Percentiles rank a stretch among this genome's conserved stretches.
Evolutionary conservation across 2,113 vertebrate genomes (phyloP).

Genomic region (Erythrocebus patas): DNA sequence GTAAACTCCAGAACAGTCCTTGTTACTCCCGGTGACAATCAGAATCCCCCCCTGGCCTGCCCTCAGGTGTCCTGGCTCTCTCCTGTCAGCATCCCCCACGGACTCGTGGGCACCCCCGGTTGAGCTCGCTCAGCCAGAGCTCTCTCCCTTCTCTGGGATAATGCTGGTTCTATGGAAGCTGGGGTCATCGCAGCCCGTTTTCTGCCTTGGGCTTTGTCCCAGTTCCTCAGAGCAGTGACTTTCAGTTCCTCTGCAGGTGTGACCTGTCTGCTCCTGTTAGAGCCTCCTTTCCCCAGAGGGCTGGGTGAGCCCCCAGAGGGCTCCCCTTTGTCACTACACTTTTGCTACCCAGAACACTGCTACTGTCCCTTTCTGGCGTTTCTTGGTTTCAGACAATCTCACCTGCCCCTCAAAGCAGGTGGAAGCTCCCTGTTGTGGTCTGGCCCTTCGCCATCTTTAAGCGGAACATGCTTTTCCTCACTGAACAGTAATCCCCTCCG

Average conservation of each 20-base stretch:
- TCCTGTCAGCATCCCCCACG: background rate
- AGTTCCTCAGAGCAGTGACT: background rate
- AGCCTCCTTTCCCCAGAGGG: background rate
- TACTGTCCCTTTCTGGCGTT: background rate
- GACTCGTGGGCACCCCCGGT: accelerated
- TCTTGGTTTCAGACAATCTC: background rate
- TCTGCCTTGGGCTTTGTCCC: background rate
- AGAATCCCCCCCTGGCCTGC: background rate
- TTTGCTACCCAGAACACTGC: background rate
- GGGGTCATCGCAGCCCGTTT: background rate
- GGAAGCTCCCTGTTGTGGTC: slow-evolving; percentile 11
- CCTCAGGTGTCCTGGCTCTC: background rate
- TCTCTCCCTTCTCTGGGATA: background rate
- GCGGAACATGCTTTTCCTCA: background rate
- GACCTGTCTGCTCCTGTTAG: background rate
- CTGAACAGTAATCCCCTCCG: background rate
- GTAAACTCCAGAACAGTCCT: background rate
- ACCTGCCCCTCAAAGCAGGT: background rate
- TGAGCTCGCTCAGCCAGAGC: background rate
- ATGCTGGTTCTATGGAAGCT: background rate
- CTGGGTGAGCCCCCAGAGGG: background rate
- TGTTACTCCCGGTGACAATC: background rate
- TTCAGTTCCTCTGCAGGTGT: background rate
- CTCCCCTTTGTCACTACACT: background rate
- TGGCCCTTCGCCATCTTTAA: background rate